phyloP scores from a whole-genome alignment of 2,113 vertebrate species.

The Sylvicapra grimmia region DNA sequence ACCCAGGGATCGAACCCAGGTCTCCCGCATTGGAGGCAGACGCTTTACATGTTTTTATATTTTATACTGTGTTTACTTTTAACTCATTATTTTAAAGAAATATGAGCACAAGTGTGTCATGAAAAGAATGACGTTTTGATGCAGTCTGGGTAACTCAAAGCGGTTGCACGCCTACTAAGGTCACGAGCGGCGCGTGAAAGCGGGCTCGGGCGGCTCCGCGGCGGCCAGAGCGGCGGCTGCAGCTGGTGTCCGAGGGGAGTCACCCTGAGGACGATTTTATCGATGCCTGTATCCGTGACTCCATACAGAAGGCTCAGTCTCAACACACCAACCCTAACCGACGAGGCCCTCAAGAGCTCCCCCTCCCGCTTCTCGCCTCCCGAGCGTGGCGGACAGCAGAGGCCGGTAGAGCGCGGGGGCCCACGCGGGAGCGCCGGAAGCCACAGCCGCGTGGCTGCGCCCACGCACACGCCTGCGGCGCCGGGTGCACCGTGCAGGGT shows the following conservation, averaged over 20 bases:
- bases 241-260: neutral
- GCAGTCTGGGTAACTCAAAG: too few relatives aligned
- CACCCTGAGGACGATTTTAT: neutral
- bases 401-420: too few relatives aligned
- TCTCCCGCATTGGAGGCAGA: too few relatives aligned
- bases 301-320: neutral
- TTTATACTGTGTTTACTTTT: neutral
- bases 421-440: too few relatives aligned
- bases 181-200: fast-evolving
- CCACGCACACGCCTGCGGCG: fast-evolving
- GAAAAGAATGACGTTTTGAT: neutral
- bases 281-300: neutral
- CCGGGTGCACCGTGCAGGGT: fast-evolving
- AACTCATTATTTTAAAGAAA: neutral
- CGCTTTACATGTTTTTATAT: neutral
- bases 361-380: neutral
- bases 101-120: neutral
- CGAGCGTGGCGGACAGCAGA: fast-evolving
- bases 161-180: fast-evolving
- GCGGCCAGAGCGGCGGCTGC: too few relatives aligned
- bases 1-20: too few relatives aligned
- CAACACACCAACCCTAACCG: neutral
- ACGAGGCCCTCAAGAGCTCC: neutral
- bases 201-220: neutral
- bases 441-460: too few relatives aligned